These are phyloP conservation scores for Zonitis immaculata DNA, from an alignment of 2,888 invertebrate species.

Conservation along the genomic window DNA sequence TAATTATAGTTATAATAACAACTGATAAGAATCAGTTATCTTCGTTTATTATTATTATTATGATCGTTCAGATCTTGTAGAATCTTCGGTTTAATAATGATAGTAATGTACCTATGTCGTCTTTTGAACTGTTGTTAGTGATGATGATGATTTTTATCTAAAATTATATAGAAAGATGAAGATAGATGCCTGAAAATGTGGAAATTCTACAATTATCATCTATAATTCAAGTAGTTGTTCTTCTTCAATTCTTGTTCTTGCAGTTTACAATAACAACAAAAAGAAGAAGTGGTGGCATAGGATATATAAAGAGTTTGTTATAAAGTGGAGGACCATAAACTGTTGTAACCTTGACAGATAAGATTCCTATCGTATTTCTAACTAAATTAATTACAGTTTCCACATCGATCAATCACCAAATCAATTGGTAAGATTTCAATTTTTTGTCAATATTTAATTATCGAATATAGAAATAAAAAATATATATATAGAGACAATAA, in stretches of 20 bases:
- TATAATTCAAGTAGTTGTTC: not conserved
- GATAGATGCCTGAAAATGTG: constrained; percentile 1
- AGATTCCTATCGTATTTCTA: not conserved
- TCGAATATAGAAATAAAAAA: too few species aligned
- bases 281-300: not conserved
- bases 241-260: not conserved
- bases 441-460: too few species aligned
- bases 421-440: too few species aligned
- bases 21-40: too few species aligned
- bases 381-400: not conserved
- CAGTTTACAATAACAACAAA: not conserved
- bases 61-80: too few species aligned
- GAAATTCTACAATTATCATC: not conserved
- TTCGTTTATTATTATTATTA: too few species aligned
- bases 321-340: not conserved
- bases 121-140: too few species aligned
- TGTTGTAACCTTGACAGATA: not conserved
- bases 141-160: constrained; percentile 13
- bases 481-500: too few species aligned
- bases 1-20: too few species aligned
- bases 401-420: too few species aligned
- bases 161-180: not conserved
- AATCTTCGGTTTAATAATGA: too few species aligned
- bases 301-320: not conserved
- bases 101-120: too few species aligned